Conservation (phyloP, 2,113 vertebrate genomes). For the Oryzias woworae region DNA sequence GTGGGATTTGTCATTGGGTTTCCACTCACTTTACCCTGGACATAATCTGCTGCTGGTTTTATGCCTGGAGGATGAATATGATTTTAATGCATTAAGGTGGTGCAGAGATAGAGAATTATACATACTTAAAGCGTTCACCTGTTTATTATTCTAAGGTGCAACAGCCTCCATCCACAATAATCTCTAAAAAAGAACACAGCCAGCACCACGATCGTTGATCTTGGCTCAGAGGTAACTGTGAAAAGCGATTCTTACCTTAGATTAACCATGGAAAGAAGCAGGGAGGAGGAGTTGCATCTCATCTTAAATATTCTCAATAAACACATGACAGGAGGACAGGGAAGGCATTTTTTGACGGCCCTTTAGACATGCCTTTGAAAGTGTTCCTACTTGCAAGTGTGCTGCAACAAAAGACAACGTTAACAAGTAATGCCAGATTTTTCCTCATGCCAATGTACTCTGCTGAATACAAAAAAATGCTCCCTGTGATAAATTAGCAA, state of each 20-base stretch:
- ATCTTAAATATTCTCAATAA: conserved; percentile 47
- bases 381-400: conserved; percentile 3
- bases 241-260: conserved; percentile 77
- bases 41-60: conserved; percentile 76
- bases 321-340: conserved; percentile 24
- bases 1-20: conserved; percentile 72
- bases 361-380: conserved; percentile 4
- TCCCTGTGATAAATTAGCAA: conserved; percentile 28
- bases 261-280: conserved; percentile 60
- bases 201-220: conserved; percentile 74
- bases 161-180: conserved; percentile 73
- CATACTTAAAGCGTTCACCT: conserved; percentile 75
- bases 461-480: conserved; percentile 24
- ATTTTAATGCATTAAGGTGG: conserved; percentile 76
- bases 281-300: conserved; percentile 43
- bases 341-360: conserved; percentile 14
- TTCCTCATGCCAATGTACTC: conserved; percentile 4
- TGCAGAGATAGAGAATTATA: conserved; percentile 73
- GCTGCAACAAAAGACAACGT: conserved; percentile 20
- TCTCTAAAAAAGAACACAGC: conserved; percentile 73
- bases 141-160: conserved; percentile 76
- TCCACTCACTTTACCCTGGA: conserved; percentile 68
- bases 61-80: conserved; percentile 67
- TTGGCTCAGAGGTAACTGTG: conserved; percentile 60
- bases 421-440: conserved; percentile 11